phyloP scores from a whole-genome alignment of 2,113 vertebrate species.

The Onychostoma macrolepis region DNA sequence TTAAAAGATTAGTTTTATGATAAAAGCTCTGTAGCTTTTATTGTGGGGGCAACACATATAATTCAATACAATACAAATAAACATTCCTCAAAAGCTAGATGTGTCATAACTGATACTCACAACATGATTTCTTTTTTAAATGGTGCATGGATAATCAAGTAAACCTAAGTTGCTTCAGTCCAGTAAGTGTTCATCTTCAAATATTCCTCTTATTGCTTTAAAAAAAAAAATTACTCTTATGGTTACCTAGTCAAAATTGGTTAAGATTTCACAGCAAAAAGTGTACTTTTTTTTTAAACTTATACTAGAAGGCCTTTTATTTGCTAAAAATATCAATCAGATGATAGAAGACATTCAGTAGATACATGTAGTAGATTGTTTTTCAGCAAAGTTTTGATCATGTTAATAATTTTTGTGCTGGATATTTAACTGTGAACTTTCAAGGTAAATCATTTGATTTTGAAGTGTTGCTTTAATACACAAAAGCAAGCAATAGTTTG shows the following conservation, averaged over 20 bases:
- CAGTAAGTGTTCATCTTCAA: neutral
- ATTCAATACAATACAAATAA: neutral
- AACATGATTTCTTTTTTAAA: neutral
- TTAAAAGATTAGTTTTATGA: neutral
- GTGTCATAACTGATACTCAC: neutral
- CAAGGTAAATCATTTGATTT: neutral
- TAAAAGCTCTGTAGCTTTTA: neutral
- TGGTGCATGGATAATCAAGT: neutral
- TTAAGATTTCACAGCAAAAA: neutral
- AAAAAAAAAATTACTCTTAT: neutral
- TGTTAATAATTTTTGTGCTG: neutral
- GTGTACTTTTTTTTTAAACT: no score
- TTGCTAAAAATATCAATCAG: neutral
- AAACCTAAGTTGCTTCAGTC: neutral
- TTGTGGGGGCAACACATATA: neutral
- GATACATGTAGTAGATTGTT: neutral
- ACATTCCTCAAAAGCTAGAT: neutral
- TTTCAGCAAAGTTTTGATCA: neutral
- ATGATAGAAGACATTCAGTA: neutral
- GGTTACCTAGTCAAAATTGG: neutral
- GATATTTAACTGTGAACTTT: slow-evolving; percentile 31
- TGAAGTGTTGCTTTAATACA: neutral
- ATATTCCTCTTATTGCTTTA: neutral
- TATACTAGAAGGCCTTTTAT: neutral
- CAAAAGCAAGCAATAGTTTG: neutral